Percentiles rank a stretch among this genome's conserved stretches.
These are phyloP conservation scores for Caenorhabditis remanei DNA, from an alignment of 1,140 invertebrate genomes.

Conservation along the genomic window DNA sequence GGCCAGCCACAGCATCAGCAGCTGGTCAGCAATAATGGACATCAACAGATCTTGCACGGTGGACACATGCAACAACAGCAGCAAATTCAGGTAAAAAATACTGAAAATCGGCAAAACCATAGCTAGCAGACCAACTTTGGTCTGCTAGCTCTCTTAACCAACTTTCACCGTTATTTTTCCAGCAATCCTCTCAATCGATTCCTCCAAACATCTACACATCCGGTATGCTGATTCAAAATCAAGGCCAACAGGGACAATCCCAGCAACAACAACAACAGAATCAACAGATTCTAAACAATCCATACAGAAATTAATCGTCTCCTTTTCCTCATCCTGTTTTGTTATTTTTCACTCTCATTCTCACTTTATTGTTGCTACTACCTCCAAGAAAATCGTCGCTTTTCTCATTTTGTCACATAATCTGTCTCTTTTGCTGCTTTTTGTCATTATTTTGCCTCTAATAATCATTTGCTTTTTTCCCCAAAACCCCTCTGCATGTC, in stretches of 20 bases:
- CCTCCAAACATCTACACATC: conserved; percentile 36
- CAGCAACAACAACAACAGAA: background rate
- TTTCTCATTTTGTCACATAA: no score
- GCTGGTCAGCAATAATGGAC: conserved; percentile 44
- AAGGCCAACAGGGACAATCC: conserved; percentile 4
- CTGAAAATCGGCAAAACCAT: background rate
- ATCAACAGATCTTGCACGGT: conserved; percentile 41
- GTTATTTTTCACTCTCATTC: background rate
- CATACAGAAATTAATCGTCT: conserved; percentile 7
- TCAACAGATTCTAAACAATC: conserved; percentile 5
- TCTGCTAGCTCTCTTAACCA: no score
- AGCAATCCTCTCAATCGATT: conserved; percentile 23
- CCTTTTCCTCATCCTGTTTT: background rate
- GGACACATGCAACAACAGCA: conserved; percentile 51
- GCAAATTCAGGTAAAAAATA: conserved; percentile 43
- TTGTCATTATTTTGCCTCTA: no score
- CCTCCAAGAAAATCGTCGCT: no score
- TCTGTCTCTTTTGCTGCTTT: no score
- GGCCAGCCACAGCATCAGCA: conserved; percentile 33
- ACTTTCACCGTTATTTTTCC: background rate
- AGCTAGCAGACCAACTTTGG: background rate
- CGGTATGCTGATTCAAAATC: conserved; percentile 23
- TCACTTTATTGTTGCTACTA: no score
- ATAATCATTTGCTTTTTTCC: no score
- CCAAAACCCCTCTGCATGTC: background rate